Conservation (phyloP, 2,888 invertebrate species). For the Drosophila borealis region DNA sequence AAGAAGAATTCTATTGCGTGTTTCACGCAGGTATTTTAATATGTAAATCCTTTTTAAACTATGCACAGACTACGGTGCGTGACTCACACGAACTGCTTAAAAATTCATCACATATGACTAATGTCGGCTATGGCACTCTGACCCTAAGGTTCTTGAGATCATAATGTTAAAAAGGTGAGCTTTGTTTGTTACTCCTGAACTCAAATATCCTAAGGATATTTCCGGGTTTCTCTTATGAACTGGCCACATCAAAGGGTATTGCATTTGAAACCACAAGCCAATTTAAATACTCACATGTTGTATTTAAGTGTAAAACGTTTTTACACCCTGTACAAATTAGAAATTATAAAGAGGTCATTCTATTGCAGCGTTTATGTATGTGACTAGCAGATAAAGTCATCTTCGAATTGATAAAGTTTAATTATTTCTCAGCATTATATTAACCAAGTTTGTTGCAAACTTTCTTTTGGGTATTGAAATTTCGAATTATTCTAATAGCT, state of each 20-base stretch:
- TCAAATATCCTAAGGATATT: constrained; percentile 24
- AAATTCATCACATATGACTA: constrained; percentile 14
- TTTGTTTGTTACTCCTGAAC: constrained; percentile 1
- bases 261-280: constrained; percentile 55
- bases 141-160: neutral
- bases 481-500: too few species aligned
- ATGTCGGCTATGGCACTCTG: neutral
- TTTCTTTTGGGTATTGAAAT: too few species aligned
- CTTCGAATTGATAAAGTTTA: too few species aligned
- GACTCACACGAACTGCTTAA: constrained; percentile 31
- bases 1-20: constrained; percentile 33
- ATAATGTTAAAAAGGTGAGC: constrained; percentile 1
- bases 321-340: constrained; percentile 2
- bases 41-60: constrained; percentile 39
- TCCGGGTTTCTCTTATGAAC: constrained; percentile 8
- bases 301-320: constrained; percentile 2
- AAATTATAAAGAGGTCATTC: neutral
- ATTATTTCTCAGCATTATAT: too few species aligned
- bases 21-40: constrained; percentile 42
- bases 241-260: constrained; percentile 64
- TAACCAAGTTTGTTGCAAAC: too few species aligned
- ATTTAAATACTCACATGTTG: constrained; percentile 53
- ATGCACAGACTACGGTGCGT: constrained; percentile 33
- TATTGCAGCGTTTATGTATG: too few species aligned
- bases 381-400: too few species aligned